Conservation (phyloP, 2,113 vertebrate genomes). For the Nasalis larvatus region DNA sequence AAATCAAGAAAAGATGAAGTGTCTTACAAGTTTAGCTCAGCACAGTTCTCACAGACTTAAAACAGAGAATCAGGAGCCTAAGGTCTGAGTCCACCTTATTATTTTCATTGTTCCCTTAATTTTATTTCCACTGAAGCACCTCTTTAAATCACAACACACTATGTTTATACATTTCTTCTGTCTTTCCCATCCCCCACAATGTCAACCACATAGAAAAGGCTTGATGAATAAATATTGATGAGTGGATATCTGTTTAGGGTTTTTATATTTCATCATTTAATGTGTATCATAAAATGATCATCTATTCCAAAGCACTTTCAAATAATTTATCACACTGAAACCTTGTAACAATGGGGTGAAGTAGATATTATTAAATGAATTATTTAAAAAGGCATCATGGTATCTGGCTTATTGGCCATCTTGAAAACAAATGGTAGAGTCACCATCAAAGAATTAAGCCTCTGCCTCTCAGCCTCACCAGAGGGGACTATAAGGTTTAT, state of each 20-base stretch:
- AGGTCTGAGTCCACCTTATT: not conserved
- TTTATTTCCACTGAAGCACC: slow-evolving; percentile 36
- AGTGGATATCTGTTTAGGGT: not conserved
- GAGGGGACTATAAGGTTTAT: not conserved
- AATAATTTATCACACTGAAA: not conserved
- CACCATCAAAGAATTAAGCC: fast-evolving
- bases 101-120: slow-evolving; percentile 30
- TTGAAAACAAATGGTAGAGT: not conserved
- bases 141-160: not conserved
- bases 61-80: slow-evolving; percentile 45
- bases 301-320: not conserved
- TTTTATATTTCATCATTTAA: slow-evolving; percentile 36
- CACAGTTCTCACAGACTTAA: slow-evolving; percentile 27
- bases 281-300: not conserved
- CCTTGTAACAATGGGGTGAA: not conserved
- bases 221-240: not conserved
- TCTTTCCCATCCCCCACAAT: not conserved
- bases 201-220: not conserved
- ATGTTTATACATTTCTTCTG: not conserved
- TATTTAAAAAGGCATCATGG: not conserved
- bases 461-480: not conserved
- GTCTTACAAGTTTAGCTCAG: slow-evolving; percentile 37
- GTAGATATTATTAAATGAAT: not conserved
- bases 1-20: slow-evolving; percentile 60
- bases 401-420: not conserved